phyloP scores from a whole-genome alignment of 2,797 vertebrate genomes.

The Pangasius mekongensis region DNA sequence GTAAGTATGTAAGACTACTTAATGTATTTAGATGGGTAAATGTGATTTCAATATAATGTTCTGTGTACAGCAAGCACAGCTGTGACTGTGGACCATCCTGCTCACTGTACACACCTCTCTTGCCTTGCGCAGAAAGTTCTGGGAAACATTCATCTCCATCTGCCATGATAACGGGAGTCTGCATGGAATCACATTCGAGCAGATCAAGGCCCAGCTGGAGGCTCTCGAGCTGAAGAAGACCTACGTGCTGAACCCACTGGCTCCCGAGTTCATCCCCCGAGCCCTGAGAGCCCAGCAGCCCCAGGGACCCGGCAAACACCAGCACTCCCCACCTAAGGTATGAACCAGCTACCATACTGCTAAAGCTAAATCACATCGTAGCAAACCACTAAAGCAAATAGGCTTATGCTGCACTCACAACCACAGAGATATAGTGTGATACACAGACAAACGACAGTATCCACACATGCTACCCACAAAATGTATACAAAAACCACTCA shows the following conservation, averaged over 20 bases:
- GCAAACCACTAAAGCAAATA: not conserved
- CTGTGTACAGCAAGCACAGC: conserved; percentile 20
- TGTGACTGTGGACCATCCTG: conserved; percentile 10
- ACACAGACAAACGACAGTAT: not conserved
- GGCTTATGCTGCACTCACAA: not conserved
- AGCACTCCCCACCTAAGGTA: conserved; percentile 96
- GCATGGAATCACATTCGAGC: conserved; percentile 97
- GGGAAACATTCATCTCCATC: conserved; percentile 97
- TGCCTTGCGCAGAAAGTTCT: conserved; percentile 87
- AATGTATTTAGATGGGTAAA: too few species aligned
- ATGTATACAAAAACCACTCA: not conserved
- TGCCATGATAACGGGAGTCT: conserved; percentile 97
- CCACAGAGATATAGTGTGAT: not conserved
- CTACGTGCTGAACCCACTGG: conserved; percentile 95
- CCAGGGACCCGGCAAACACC: conserved; percentile 73
- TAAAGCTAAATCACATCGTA: not conserved
- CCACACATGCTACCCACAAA: not conserved
- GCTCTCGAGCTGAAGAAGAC: conserved; percentile 99
- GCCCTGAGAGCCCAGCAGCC: conserved; percentile 82
- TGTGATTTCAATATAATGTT: not conserved
- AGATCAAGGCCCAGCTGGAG: conserved; percentile 97
- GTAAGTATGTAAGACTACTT: not conserved
- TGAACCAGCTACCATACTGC: not conserved
- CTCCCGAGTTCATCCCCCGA: conserved; percentile 98
- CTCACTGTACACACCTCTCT: conserved; percentile 36